phyloP scores from a whole-genome alignment of 2,113 vertebrate genomes.

The Chlorocebus sabaeus region DNA sequence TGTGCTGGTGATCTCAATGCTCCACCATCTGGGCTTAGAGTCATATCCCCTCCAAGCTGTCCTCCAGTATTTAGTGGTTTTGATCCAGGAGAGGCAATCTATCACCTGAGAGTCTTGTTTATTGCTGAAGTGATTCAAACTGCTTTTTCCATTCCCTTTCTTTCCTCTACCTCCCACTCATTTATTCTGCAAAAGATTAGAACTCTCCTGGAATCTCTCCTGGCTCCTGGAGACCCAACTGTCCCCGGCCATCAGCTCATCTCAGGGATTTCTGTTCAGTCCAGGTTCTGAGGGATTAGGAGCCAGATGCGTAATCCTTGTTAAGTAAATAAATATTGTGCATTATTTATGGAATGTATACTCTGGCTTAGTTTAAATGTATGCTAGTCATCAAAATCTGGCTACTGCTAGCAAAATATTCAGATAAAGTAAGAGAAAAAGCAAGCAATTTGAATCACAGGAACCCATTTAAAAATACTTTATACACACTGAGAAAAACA shows the following conservation, averaged over 20 bases:
- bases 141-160: not conserved
- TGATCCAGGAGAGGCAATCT: not conserved
- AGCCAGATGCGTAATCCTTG: not conserved
- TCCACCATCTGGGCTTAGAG: too few species aligned
- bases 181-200: not conserved
- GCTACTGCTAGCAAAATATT: conserved; percentile 4
- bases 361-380: not conserved
- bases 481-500: not conserved
- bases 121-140: not conserved
- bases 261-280: not conserved
- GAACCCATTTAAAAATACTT: conserved; percentile 1
- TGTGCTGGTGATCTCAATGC: too few species aligned
- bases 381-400: not conserved
- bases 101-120: not conserved
- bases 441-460: conserved; percentile 15
- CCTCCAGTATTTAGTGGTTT: not conserved
- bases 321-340: not conserved
- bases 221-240: not conserved
- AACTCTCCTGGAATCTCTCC: not conserved
- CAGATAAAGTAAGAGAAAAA: conserved; percentile 18
- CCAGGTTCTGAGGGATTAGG: not conserved
- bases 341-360: not conserved
- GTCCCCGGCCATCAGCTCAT: not conserved
- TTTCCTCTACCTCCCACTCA: not conserved
- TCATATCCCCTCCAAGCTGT: not conserved